Conservation (phyloP, 2,797 vertebrate genomes). For the Parauchenoglanis punctatus region DNA sequence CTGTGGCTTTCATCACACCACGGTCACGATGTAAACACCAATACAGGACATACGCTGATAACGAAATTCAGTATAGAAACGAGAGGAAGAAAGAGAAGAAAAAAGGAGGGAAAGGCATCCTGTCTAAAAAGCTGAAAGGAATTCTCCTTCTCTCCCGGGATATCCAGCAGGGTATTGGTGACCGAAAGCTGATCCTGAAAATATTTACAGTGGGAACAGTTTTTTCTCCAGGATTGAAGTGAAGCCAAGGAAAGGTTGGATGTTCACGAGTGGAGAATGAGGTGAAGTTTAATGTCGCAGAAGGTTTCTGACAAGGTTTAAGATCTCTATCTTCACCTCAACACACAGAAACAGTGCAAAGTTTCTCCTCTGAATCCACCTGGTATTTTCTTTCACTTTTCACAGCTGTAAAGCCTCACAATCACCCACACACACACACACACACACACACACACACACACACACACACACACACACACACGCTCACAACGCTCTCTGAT, state of each 20-base stretch:
- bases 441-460: background rate
- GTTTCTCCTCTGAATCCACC: slow-evolving; percentile 2
- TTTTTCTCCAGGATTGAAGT: slow-evolving; percentile 31
- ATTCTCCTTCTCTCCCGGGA: slow-evolving; percentile 66
- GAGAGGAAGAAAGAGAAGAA: background rate
- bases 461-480: background rate
- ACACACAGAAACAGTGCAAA: background rate
- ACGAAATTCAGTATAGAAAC: background rate
- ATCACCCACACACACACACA: background rate
- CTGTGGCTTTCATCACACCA: background rate
- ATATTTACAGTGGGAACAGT: slow-evolving; percentile 70
- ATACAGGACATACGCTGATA: background rate
- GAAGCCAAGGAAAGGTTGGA: slow-evolving; percentile 56
- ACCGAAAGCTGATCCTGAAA: slow-evolving; percentile 68
- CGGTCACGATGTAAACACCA: background rate
- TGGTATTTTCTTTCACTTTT: background rate
- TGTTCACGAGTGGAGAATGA: slow-evolving; percentile 50
- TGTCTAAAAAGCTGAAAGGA: slow-evolving; percentile 58
- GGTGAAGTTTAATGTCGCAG: background rate
- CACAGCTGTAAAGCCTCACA: slow-evolving; percentile 29
- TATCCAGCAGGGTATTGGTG: slow-evolving; percentile 60
- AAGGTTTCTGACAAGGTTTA: slow-evolving; percentile 3
- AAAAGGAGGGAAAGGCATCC: background rate
- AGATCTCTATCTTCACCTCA: slow-evolving; percentile 7
- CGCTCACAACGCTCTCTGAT: background rate